These are phyloP conservation scores for Anguilla marmorata DNA, from an alignment of 2,797 vertebrate species.

Conservation along the genomic window DNA sequence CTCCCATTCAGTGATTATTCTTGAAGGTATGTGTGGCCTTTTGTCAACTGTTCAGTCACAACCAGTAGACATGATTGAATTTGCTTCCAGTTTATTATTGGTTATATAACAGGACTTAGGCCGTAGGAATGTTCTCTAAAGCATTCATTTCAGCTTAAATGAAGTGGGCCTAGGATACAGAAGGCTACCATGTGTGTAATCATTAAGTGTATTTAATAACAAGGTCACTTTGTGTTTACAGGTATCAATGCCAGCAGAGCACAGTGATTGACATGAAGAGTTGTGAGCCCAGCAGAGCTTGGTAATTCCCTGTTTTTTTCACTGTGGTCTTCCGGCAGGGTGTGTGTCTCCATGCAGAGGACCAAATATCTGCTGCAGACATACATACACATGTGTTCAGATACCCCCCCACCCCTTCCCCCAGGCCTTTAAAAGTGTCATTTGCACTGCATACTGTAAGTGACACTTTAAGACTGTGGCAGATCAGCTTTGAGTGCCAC, in stretches of 20 bases:
- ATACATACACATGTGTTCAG: not conserved
- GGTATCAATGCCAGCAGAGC: slow-evolving; percentile 36
- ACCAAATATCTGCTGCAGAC: slow-evolving; percentile 16
- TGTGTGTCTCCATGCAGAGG: slow-evolving; percentile 17
- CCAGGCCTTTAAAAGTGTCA: slow-evolving; percentile 34
- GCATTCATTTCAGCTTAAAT: not conserved
- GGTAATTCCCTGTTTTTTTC: slow-evolving; percentile 35
- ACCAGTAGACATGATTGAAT: not conserved
- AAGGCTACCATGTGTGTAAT: not conserved
- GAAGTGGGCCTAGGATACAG: not conserved
- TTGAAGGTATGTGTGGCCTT: not conserved
- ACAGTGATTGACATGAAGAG: slow-evolving; percentile 36
- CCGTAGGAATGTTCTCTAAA: not conserved
- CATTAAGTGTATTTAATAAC: not conserved
- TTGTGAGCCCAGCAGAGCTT: slow-evolving; percentile 30
- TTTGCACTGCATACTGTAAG: slow-evolving; percentile 30
- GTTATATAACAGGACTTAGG: not conserved
- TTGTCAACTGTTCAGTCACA: not conserved
- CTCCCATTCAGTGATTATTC: not conserved
- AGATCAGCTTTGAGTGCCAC: slow-evolving; percentile 39
- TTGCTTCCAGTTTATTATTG: not conserved
- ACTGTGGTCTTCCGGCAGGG: slow-evolving; percentile 21
- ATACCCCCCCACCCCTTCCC: not conserved
- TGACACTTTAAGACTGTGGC: slow-evolving; percentile 32
- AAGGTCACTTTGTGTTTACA: slow-evolving; percentile 28